phyloP scores from a whole-genome alignment of 1,140 invertebrate species.

The Tribolium madens region DNA sequence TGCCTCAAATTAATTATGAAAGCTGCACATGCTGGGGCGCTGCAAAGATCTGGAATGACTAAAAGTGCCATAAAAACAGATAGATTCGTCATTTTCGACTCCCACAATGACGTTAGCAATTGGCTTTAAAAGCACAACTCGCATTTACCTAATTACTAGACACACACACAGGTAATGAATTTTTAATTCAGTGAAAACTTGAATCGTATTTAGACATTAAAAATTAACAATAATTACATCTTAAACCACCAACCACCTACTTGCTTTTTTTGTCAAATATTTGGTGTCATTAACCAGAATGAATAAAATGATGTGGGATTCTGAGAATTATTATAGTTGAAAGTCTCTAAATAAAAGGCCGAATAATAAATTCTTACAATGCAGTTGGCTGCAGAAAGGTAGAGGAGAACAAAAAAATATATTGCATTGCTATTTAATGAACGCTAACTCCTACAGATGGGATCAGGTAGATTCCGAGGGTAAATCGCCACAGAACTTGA shows the following conservation, averaged over 20 bases:
- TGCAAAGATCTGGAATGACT: background rate
- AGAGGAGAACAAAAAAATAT: slow-evolving; percentile 29
- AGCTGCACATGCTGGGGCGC: background rate
- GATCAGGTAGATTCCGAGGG: slow-evolving; percentile 17
- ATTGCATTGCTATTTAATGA: slow-evolving; percentile 36
- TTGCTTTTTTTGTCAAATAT: slow-evolving; percentile 3
- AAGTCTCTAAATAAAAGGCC: slow-evolving; percentile 33
- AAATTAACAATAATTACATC: slow-evolving; percentile 18
- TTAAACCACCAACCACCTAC: slow-evolving; percentile 28
- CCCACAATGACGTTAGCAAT: no score
- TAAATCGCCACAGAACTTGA: slow-evolving; percentile 11
- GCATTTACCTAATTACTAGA: no score
- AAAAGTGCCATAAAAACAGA: no score
- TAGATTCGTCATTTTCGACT: no score
- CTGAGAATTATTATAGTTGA: slow-evolving; percentile 26
- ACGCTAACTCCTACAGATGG: slow-evolving; percentile 34
- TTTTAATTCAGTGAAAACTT: no score
- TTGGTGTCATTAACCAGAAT: slow-evolving; percentile 33
- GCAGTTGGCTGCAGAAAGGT: slow-evolving; percentile 33
- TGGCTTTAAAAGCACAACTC: no score
- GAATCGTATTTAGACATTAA: no score
- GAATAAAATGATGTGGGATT: slow-evolving; percentile 34
- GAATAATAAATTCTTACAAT: slow-evolving; percentile 33
- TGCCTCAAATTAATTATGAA: slow-evolving; percentile 36
- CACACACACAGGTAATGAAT: no score